Evolutionary conservation across 2,888 invertebrate species (phyloP).

Genomic region (Tromatobia lineatoria): DNA sequence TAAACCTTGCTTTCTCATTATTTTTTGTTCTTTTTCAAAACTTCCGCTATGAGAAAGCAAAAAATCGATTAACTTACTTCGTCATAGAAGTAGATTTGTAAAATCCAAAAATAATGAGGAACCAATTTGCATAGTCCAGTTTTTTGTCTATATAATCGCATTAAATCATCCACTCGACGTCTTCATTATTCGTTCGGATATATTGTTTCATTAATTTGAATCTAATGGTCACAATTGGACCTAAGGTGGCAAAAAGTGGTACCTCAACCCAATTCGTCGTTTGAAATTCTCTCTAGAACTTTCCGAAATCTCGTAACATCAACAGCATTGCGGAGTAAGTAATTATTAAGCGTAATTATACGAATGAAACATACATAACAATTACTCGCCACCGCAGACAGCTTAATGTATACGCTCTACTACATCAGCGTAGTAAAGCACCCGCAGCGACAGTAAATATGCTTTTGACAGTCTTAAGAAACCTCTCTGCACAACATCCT

Average conservation of each 20-base stretch:
- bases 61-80: no score
- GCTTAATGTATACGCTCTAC: background rate
- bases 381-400: constrained; percentile 3
- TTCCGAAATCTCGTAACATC: background rate
- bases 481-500: background rate
- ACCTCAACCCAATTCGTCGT: no score
- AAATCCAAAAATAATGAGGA: no score
- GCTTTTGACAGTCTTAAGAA: background rate
- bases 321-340: background rate
- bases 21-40: no score
- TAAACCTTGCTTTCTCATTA: no score
- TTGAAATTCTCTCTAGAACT: background rate
- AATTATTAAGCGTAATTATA: background rate
- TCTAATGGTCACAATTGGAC: no score
- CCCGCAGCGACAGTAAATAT: background rate
- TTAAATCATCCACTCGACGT: no score
- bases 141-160: no score
- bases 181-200: background rate
- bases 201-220: background rate
- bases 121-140: no score
- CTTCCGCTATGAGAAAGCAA: no score
- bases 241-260: no score
- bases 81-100: no score
- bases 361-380: background rate
- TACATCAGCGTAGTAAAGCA: background rate